Base-by-base conservation (phyloP, 2,113 vertebrate species). In the Oncorhynchus nerka region DNA sequence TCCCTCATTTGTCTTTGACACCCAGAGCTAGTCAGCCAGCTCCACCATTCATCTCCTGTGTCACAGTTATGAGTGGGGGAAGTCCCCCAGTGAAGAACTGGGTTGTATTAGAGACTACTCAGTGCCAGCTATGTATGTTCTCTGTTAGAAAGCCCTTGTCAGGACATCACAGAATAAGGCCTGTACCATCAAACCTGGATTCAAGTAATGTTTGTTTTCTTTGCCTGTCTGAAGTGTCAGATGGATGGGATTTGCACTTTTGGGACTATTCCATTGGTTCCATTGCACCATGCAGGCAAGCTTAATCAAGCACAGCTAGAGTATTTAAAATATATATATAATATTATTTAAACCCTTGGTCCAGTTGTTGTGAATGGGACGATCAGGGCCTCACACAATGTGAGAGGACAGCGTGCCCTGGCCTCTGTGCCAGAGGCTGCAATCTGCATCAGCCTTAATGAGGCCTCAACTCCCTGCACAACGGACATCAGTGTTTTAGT, bases 1-100 rank as follows among this genome's bases (percentile, higher is more conserved):
- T 61, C 82, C 76, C 88, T 92, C 90, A 85, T 93, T 92, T 91
- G 88, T 93, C 90, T 93, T 81, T 85, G 90, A 87, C 88, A 86
- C 61, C 77, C 79, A 5, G 19, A 75, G 62, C 80, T 73, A 83
- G 83, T 81, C 80, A 19, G 71, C 75, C 84, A 61, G 72, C 73
- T 4, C 77, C 66, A 57, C 76, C 87, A 92, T 93, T 86, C 84
- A 90, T 93, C 92, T 91, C 73, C 19, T 28, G 1, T 89, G 90
- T 93, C 90, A 89, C 71, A 22, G 59, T n/a, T 16, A 55, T 9
- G 69, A 89, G 77, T 74, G 75, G 81, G 73, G 57, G 20, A 49
- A 57, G 74, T 87, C 78, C 66, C 34, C 76, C 73, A 75, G 85
- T 69, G 84, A 82, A 61, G 75, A 49, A n/a, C 1, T 22, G 59